Conservation (phyloP, 1,140 invertebrate genomes). For the Brachionus plicatilis region DNA sequence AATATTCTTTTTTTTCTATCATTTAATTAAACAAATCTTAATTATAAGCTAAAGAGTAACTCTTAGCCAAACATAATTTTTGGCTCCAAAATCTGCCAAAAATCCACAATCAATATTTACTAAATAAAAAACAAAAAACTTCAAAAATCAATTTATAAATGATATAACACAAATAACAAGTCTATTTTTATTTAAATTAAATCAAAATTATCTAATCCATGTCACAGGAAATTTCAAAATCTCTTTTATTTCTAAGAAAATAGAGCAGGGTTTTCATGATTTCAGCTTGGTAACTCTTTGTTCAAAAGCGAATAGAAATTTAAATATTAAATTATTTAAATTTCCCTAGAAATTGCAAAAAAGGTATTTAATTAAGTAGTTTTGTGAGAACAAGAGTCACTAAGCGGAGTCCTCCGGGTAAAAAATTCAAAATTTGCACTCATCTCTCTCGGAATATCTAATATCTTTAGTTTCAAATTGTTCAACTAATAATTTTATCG, state of each 20-base stretch:
- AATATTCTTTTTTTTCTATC: not conserved
- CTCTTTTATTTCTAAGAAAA: not conserved
- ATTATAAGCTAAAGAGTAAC: not conserved
- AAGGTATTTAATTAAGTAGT: conserved; percentile 17
- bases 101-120: not conserved
- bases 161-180: not conserved
- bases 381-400: not conserved
- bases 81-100: not conserved
- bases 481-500: not conserved
- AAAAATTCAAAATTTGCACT: not conserved
- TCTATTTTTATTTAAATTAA: not conserved
- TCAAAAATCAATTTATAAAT: not conserved
- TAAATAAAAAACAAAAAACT: not conserved
- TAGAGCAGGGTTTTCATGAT: not conserved
- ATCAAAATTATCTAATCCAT: conserved; percentile 17
- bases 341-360: conserved; percentile 5
- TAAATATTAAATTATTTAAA: conserved; percentile 24
- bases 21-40: not conserved
- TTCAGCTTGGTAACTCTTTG: not conserved
- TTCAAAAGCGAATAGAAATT: not conserved
- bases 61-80: not conserved
- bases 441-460: not conserved
- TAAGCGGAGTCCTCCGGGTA: not conserved
- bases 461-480: not conserved
- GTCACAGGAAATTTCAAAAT: conserved; percentile 17